These are phyloP conservation scores for Phrynosoma platyrhinos DNA, from an alignment of 2,113 vertebrate species.

Conservation along the genomic window DNA sequence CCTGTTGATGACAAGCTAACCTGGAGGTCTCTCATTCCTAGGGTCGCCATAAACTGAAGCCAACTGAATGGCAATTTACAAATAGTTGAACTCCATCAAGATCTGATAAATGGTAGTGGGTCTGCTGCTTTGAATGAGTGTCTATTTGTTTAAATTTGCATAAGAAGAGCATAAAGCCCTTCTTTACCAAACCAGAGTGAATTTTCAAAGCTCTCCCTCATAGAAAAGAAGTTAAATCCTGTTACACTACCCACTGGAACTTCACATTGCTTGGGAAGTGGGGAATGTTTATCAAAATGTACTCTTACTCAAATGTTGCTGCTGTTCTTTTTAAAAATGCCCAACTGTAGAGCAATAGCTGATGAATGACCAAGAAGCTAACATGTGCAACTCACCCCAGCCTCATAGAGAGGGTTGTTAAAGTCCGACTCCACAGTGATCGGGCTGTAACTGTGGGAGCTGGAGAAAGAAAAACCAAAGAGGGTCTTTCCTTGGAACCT, in stretches of 20 bases:
- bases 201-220: not conserved
- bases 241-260: not conserved
- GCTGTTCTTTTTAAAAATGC: not conserved
- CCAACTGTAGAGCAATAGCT: not conserved
- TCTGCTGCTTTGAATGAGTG: too few species aligned
- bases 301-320: not conserved
- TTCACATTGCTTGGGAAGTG: not conserved
- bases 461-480: conserved; percentile 90
- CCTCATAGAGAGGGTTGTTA: conserved; percentile 94
- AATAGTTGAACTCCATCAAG: too few species aligned
- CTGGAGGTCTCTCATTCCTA: too few species aligned
- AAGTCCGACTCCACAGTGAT: conserved; percentile 94
- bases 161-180: too few species aligned
- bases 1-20: too few species aligned
- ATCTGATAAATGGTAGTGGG: too few species aligned
- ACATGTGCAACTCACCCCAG: conserved; percentile 82
- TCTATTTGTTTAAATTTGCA: too few species aligned
- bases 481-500: conserved; percentile 91
- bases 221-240: not conserved
- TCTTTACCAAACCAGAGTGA: too few species aligned
- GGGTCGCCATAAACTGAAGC: too few species aligned
- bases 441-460: conserved; percentile 92
- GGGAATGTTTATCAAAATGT: not conserved
- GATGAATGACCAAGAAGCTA: too few species aligned
- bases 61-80: too few species aligned